Conservation (phyloP, 2,888 invertebrate species). For the Ptycholaimellus sp. region DNA sequence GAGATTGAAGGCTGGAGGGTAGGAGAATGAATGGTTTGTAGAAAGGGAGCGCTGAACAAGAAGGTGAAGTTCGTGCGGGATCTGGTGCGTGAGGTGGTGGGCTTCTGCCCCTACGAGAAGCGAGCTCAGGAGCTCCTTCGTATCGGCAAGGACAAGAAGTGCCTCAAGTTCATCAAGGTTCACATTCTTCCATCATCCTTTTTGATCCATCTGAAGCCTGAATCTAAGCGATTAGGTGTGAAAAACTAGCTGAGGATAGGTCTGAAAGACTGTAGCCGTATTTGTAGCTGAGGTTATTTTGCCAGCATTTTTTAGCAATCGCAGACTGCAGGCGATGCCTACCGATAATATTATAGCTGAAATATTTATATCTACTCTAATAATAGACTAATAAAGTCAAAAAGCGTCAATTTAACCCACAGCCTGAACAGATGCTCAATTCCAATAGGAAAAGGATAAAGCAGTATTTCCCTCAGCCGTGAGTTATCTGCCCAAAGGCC, state of each 20-base stretch:
- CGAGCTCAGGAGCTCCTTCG: conserved; percentile 90
- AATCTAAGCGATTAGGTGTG: neutral
- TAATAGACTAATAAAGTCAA: neutral
- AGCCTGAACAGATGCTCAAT: too few relatives aligned
- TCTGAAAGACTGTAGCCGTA: neutral
- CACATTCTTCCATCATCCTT: conserved; percentile 32
- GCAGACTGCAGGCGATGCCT: too few relatives aligned
- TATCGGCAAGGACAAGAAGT: conserved; percentile 91
- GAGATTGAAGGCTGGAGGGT: too few relatives aligned
- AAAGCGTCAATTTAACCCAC: neutral
- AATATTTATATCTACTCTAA: neutral
- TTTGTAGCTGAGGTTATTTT: neutral
- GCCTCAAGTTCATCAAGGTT: conserved; percentile 83
- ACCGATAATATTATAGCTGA: too few relatives aligned
- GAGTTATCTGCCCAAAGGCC: too few relatives aligned
- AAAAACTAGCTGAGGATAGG: neutral
- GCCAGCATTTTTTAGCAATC: too few relatives aligned
- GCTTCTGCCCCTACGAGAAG: conserved; percentile 95
- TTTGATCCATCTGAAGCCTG: neutral
- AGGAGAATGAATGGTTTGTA: too few relatives aligned
- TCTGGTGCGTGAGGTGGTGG: conserved; percentile 79
- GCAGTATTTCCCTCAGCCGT: too few relatives aligned
- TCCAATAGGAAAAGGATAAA: too few relatives aligned
- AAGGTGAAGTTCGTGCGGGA: conserved; percentile 87
- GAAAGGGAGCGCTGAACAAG: conserved; percentile 50